phyloP scores from a whole-genome alignment of 2,888 invertebrate genomes.

The Atethmia centrago region DNA sequence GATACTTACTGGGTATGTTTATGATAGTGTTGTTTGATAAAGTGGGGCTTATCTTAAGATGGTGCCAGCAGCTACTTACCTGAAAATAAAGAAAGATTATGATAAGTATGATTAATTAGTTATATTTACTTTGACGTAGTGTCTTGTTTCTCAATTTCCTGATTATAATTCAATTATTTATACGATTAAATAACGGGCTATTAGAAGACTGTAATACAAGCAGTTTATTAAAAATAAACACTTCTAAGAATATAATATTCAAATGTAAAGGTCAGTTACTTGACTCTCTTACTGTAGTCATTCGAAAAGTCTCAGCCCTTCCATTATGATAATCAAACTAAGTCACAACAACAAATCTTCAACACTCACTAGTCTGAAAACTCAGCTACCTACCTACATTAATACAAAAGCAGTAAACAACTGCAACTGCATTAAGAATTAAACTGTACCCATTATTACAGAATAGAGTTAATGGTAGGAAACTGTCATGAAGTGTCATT shows the following conservation, averaged over 20 bases:
- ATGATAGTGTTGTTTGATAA: slow-evolving; percentile 33
- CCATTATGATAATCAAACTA: too few species aligned
- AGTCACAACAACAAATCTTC: too few species aligned
- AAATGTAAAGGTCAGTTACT: background rate
- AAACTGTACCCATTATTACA: slow-evolving; percentile 32
- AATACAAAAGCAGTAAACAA: slow-evolving; percentile 2
- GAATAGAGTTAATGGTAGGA: slow-evolving; percentile 41
- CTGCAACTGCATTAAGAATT: slow-evolving; percentile 36
- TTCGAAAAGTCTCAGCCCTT: too few species aligned
- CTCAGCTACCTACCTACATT: background rate
- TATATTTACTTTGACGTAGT: background rate
- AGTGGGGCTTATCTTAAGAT: slow-evolving; percentile 33
- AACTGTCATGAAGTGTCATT: slow-evolving; percentile 52
- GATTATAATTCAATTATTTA: background rate
- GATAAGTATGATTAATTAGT: slow-evolving; percentile 6
- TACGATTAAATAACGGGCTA: background rate
- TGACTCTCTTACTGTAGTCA: too few species aligned
- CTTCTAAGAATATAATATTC: background rate
- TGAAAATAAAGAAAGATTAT: slow-evolving; percentile 64
- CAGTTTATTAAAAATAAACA: background rate
- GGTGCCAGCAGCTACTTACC: slow-evolving; percentile 67
- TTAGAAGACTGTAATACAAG: background rate
- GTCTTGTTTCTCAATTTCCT: background rate
- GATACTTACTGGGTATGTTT: slow-evolving; percentile 55
- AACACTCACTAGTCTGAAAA: background rate